phyloP scores from a whole-genome alignment of 2,888 invertebrate species.

The Himalopsyche anomala region DNA sequence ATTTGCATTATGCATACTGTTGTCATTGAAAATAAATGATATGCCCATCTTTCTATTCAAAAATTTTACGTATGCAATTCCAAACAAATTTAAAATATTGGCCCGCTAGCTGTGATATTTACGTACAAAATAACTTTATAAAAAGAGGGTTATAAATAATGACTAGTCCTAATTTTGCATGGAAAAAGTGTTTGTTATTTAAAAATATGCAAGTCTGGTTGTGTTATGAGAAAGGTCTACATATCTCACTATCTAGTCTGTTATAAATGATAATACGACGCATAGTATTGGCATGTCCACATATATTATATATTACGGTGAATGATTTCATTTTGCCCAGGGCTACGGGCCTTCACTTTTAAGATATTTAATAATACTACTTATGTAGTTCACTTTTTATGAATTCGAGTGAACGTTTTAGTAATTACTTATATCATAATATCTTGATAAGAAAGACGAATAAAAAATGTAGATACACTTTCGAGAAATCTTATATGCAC shows the following conservation, averaged over 20 bases:
- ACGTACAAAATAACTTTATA: too few species aligned
- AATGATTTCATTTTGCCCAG: constrained; percentile 13
- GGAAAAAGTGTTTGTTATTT: too few species aligned
- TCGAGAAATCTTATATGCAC: constrained; percentile 1
- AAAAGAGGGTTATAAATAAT: too few species aligned
- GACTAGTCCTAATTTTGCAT: too few species aligned
- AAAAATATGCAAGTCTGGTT: not conserved
- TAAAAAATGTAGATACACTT: not conserved
- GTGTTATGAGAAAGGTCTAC: not conserved
- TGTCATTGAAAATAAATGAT: too few species aligned
- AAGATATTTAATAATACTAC: constrained; percentile 17
- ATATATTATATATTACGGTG: not conserved
- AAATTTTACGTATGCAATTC: too few species aligned
- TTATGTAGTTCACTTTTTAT: not conserved
- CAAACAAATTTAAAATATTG: too few species aligned
- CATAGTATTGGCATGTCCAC: not conserved
- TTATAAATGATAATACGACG: not conserved
- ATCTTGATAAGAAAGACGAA: not conserved
- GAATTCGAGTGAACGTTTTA: constrained; percentile 3
- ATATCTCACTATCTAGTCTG: not conserved
- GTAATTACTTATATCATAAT: constrained; percentile 5
- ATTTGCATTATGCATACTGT: too few species aligned
- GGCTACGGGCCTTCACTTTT: constrained; percentile 5
- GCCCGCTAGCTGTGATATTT: too few species aligned
- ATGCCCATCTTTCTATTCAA: too few species aligned